These are phyloP conservation scores for Aspiorhynchus laticeps DNA, from an alignment of 2,113 vertebrate species.

Conservation along the genomic window DNA sequence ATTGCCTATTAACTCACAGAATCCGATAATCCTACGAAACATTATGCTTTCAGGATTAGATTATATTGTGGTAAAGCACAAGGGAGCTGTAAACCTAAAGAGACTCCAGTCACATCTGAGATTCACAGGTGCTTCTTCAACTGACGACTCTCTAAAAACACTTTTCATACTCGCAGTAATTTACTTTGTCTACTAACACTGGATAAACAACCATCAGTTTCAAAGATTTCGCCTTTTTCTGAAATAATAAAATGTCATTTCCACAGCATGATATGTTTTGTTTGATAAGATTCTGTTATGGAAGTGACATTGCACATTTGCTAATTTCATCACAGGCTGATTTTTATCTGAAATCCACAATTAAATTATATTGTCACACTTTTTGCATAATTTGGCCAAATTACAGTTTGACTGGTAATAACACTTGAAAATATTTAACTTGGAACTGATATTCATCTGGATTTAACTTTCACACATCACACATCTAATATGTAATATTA, in stretches of 20 bases:
- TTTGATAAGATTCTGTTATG: neutral
- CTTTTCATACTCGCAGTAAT: neutral
- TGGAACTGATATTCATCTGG: neutral
- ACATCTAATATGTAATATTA: neutral
- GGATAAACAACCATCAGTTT: neutral
- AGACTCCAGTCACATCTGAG: neutral
- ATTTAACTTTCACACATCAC: neutral
- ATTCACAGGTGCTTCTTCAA: slow-evolving; percentile 1
- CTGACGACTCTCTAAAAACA: neutral
- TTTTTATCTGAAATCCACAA: neutral
- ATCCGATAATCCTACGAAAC: no score
- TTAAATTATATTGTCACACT: neutral
- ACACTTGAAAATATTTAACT: neutral
- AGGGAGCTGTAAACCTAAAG: slow-evolving; percentile 14
- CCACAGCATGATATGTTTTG: neutral
- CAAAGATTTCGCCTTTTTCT: neutral
- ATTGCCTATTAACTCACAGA: no score
- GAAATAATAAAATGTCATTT: neutral
- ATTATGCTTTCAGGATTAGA: slow-evolving; percentile 25
- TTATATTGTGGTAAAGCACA: slow-evolving; percentile 25
- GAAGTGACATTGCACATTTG: neutral
- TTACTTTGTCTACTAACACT: neutral
- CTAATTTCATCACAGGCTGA: neutral
- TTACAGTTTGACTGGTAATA: neutral
- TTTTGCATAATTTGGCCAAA: neutral